Conservation (phyloP, 2,113 vertebrate species). For the Nanorana parkeri region DNA sequence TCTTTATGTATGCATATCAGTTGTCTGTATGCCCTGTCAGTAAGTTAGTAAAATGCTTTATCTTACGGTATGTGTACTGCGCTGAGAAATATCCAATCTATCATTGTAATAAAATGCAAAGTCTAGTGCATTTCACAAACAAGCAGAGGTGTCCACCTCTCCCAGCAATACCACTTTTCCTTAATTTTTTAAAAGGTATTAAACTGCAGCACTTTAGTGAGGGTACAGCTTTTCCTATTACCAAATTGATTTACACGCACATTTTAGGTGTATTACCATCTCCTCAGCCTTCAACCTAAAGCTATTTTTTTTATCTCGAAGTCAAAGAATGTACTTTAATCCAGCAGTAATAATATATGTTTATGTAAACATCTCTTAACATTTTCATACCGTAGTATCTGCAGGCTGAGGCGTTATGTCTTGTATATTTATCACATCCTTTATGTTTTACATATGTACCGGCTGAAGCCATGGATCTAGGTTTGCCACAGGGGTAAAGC, state of each 20-base stretch:
- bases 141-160: constrained; percentile 31
- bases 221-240: constrained; percentile 7
- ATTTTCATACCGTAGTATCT: constrained; percentile 4
- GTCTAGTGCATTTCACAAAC: constrained; percentile 1
- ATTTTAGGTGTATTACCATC: constrained; percentile 37
- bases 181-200: constrained; percentile 55
- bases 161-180: constrained; percentile 36
- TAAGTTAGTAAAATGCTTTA: background rate
- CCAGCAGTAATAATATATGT: constrained; percentile 9
- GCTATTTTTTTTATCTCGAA: constrained; percentile 12
- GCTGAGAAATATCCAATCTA: constrained; percentile 14
- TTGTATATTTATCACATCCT: background rate
- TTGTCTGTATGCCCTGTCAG: background rate
- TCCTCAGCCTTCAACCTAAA: constrained; percentile 18
- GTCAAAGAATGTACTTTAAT: constrained; percentile 14
- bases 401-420: background rate
- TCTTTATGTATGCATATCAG: too few species aligned
- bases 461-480: too few species aligned
- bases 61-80: background rate
- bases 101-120: constrained; percentile 44
- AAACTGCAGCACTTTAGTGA: constrained; percentile 19
- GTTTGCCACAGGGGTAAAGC: too few species aligned
- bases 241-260: constrained; percentile 42
- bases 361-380: constrained; percentile 27
- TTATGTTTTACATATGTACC: background rate